Conservation (phyloP, 37 sponge, comb jelly and placozoan genomes). For the Tethya wilhelma region DNA sequence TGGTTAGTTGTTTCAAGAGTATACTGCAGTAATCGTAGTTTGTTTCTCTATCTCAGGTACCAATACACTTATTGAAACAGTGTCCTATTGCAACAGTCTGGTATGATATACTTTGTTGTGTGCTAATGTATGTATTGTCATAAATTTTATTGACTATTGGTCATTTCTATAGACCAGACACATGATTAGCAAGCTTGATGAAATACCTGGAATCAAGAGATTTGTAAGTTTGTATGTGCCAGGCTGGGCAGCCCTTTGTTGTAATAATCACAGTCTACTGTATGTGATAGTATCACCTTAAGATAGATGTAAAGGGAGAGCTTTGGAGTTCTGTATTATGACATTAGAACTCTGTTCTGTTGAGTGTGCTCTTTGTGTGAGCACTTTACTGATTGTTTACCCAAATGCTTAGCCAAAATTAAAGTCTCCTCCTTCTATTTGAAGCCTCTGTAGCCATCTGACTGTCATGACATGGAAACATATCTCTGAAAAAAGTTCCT, state of each 20-base stretch:
- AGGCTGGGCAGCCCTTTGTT: neutral
- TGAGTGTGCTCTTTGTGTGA: too few species aligned
- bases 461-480: too few species aligned
- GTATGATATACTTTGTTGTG: conserved; percentile 12
- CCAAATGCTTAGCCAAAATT: too few species aligned
- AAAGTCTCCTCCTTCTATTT: too few species aligned
- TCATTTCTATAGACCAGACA: conserved; percentile 48
- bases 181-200: conserved; percentile 60
- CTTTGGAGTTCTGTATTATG: too few species aligned
- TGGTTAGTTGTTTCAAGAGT: conserved; percentile 26
- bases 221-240: conserved; percentile 49
- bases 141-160: neutral
- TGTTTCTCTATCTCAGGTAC: conserved; percentile 39
- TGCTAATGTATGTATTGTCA: neutral
- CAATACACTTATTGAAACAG: conserved; percentile 57
- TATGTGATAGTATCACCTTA: too few species aligned
- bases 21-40: neutral
- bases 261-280: neutral
- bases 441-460: too few species aligned
- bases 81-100: conserved; percentile 64
- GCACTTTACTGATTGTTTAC: too few species aligned
- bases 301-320: too few species aligned
- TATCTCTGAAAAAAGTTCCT: neutral
- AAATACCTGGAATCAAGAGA: conserved; percentile 74
- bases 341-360: too few species aligned